A percentile compares a stretch with the other conserved stretches of the same genome.
Conservation (phyloP, 2,888 invertebrate species). For the Hybos culiciformis region DNA sequence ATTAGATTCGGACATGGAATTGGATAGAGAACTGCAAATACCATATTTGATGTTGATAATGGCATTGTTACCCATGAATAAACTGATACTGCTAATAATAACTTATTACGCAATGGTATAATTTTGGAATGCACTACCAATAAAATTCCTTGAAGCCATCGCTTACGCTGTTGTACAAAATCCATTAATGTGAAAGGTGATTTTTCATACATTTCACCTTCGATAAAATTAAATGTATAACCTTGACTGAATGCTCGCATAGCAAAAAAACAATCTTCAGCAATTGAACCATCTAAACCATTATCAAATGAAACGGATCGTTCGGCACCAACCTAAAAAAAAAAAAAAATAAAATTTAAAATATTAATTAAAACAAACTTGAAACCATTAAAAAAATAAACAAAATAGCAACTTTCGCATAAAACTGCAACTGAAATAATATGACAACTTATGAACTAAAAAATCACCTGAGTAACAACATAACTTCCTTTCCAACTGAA, state of each 20-base stretch:
- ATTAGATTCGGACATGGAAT: constrained; percentile 72
- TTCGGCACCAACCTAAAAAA: constrained; percentile 71
- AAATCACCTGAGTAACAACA: constrained; percentile 81
- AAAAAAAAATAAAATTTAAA: constrained; percentile 4
- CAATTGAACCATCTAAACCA: constrained; percentile 92
- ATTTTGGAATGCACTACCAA: constrained; percentile 76
- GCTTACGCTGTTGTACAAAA: constrained; percentile 88
- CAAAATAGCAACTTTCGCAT: constrained; percentile 1
- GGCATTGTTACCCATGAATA: constrained; percentile 96
- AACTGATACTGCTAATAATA: constrained; percentile 73
- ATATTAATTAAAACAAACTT: too few species aligned
- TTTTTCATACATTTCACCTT: constrained; percentile 99
- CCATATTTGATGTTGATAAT: constrained; percentile 75
- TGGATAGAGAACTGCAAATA: constrained; percentile 73
- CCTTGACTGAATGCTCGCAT: constrained; percentile 89
- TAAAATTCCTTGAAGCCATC: constrained; percentile 89
- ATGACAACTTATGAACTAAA: background rate
- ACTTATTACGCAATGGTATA: constrained; percentile 65
- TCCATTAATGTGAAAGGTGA: constrained; percentile 91
- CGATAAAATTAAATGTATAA: constrained; percentile 87
- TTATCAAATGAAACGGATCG: constrained; percentile 88
- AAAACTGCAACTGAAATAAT: too few species aligned
- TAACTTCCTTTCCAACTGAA: constrained; percentile 98
- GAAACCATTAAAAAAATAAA: constrained; percentile 8
- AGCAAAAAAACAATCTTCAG: constrained; percentile 94